Percentiles rank a stretch among this genome's conserved stretches.
Conservation (phyloP, 2,797 vertebrate species). For the Melanotaenia maccullochi region DNA sequence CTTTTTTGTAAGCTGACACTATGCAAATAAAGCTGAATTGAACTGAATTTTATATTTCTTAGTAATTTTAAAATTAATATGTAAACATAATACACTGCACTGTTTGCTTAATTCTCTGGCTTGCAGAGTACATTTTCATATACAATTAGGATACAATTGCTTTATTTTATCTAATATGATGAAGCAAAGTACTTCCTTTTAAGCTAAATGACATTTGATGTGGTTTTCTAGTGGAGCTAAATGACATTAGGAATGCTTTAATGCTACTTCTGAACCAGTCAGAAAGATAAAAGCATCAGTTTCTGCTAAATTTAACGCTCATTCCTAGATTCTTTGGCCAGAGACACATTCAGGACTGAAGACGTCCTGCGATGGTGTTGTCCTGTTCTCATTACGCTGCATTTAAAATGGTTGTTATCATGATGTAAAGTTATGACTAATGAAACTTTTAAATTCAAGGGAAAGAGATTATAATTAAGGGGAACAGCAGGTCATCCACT, state of each 20-base stretch:
- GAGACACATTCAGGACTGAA: background rate
- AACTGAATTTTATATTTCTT: background rate
- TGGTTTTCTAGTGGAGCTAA: background rate
- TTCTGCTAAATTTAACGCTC: background rate
- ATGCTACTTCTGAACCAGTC: background rate
- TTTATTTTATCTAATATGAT: background rate
- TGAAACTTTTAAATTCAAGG: background rate
- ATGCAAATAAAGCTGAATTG: background rate
- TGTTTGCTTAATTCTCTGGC: background rate
- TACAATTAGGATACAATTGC: background rate
- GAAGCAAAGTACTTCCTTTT: background rate
- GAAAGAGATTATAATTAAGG: no score
- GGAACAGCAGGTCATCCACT: background rate
- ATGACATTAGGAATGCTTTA: background rate
- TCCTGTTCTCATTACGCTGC: background rate
- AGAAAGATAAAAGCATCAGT: background rate
- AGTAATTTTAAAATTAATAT: background rate
- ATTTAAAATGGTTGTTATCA: background rate
- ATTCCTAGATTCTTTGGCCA: background rate
- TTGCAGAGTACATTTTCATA: background rate
- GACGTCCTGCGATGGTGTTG: background rate
- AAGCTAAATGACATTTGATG: background rate
- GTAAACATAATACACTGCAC: background rate
- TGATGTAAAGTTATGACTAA: constrained; percentile 9
- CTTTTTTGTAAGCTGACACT: background rate